Evolutionary conservation across 2,888 invertebrate species (phyloP).

Genomic region (Hirudinaria manillensis): DNA sequence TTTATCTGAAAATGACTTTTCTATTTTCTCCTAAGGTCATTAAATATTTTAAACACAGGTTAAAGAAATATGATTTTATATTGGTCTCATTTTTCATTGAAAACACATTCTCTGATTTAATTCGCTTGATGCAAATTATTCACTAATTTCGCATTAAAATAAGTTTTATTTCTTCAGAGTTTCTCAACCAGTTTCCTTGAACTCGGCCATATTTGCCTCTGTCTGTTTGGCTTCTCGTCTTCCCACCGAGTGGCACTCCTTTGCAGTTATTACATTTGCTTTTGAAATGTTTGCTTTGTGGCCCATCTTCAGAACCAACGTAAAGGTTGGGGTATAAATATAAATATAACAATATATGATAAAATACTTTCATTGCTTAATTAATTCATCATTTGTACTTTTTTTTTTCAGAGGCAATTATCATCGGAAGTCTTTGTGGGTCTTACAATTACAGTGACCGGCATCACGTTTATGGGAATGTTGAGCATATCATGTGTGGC

Average conservation of each 20-base stretch:
- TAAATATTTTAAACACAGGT: no score
- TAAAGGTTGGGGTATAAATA: conserved; percentile 56
- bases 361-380: not conserved
- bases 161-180: conserved; percentile 61
- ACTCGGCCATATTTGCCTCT: conserved; percentile 88
- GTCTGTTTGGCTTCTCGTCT: conserved; percentile 88
- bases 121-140: not conserved
- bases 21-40: no score
- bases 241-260: conserved; percentile 74
- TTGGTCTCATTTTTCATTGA: no score
- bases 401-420: conserved; percentile 2
- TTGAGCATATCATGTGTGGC: conserved; percentile 45
- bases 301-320: conserved; percentile 68
- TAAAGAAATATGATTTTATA: no score
- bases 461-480: conserved; percentile 41
- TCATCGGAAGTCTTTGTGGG: not conserved
- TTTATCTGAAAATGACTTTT: no score
- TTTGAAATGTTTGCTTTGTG: conserved; percentile 81
- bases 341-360: not conserved
- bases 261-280: conserved; percentile 76
- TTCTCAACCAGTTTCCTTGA: conserved; percentile 82
- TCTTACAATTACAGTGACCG: conserved; percentile 43
- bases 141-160: not conserved
- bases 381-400: not conserved
- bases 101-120: not conserved